phyloP scores from a whole-genome alignment of 2,888 invertebrate genomes.

The Embidobia sp. region DNA sequence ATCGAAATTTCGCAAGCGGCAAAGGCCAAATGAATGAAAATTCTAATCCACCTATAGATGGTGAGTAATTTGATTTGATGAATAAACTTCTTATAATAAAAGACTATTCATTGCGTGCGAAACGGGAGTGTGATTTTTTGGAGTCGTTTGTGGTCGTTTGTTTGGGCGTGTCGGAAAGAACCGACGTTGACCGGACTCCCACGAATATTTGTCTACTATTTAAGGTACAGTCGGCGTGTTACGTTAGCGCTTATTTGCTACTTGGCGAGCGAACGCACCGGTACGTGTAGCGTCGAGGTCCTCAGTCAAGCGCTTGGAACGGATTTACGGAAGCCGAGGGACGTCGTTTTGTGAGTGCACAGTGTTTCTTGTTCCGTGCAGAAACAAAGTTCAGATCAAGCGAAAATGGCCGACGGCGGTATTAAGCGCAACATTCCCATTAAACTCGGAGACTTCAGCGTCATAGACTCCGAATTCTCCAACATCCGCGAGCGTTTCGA shows the following conservation, averaged over 20 bases:
- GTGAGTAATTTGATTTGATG: too few relatives aligned
- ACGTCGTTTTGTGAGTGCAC: constrained; percentile 19
- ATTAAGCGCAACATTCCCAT: constrained; percentile 95
- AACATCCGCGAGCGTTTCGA: constrained; percentile 98
- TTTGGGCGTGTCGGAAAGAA: constrained; percentile 52
- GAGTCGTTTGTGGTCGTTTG: constrained; percentile 46
- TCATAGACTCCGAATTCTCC: constrained; percentile 97
- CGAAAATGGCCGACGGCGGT: constrained; percentile 90
- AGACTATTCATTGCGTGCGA: constrained; percentile 21
- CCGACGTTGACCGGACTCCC: constrained; percentile 60
- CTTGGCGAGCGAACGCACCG: not conserved
- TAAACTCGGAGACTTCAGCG: constrained; percentile 96
- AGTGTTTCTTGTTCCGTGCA: constrained; percentile 50
- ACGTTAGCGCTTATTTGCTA: constrained; percentile 32
- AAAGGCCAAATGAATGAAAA: not conserved
- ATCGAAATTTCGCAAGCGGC: too few relatives aligned
- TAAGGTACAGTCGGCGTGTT: constrained; percentile 76
- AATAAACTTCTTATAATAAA: constrained; percentile 28
- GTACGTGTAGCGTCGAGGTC: too few relatives aligned
- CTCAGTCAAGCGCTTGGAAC: too few relatives aligned
- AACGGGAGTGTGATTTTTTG: constrained; percentile 29
- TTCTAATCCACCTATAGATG: constrained; percentile 10
- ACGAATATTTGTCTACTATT: constrained; percentile 72
- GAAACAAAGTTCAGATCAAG: constrained; percentile 18
- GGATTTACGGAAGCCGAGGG: not conserved